Evolutionary conservation across 2,797 vertebrate species (phyloP), one percentile per base, ranked within the genome.

Genomic region (Lagocephalus sceleratus): DNA sequence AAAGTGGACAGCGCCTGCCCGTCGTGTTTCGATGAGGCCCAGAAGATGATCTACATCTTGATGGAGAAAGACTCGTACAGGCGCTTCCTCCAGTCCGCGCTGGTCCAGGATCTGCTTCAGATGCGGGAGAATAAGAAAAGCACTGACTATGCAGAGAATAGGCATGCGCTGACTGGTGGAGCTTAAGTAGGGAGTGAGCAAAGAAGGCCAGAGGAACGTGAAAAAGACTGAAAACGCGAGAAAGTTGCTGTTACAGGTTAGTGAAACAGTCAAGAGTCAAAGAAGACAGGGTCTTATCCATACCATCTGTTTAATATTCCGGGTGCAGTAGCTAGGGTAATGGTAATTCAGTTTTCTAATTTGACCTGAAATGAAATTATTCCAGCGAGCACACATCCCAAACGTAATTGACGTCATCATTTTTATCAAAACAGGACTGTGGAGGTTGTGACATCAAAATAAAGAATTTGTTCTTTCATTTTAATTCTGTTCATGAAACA

Each of bases 1-100:
- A 94, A 92, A 14, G 39, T 97, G 1, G 70, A 89, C 49, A 85
- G 75, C 5, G 88, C 91, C 40, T 90, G 89, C 0, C 71, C 72
- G 1, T 83, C 81, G 6, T 94, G 92, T 76, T 98, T 97, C 11
- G 88, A 93, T 1, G 90, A 92, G 22, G 94, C 96, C 6, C 95
- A 98, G 86, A 92, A 81, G 75, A 94, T 91, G 87, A 95, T 98
- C 73, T 94, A 94, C 80, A 89, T 75, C 6, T 81, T 98, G 61
- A 97, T 98, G 96, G 94, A 96, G 76, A 97, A 96, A 71, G 96
- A 98, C 90, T 96, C 95, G 0, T 97, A 97, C 75, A 90, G 91
- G 52, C 93, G 94, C 15, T 98, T 98, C 73, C 93, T 98, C 54
- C 91, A 90, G 63, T 98, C 95, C 44, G 87, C 81, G 44, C 87